Percentiles rank a stretch among this genome's conserved stretches.
These are phyloP conservation scores for Embiotoca jacksoni DNA, from an alignment of 2,113 vertebrate genomes.

Conservation along the genomic window DNA sequence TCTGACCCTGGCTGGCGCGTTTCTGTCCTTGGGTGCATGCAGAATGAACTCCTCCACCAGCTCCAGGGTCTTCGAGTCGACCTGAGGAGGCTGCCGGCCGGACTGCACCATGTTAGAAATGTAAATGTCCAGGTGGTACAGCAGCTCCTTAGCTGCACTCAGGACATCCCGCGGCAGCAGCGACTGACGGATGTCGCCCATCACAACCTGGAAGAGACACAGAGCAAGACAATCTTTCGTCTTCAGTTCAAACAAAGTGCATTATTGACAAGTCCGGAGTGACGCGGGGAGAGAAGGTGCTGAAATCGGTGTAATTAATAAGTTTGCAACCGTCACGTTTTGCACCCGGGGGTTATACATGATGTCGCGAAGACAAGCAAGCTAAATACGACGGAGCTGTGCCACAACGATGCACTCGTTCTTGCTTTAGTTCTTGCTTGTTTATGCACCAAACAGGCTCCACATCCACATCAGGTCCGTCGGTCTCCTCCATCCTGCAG, in stretches of 20 bases:
- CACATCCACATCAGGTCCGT: neutral
- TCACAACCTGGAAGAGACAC: slow-evolving; percentile 66
- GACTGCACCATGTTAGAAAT: slow-evolving; percentile 94
- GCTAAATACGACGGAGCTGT: too few species aligned
- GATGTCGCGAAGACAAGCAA: too few species aligned
- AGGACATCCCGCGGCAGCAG: slow-evolving; percentile 94
- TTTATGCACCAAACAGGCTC: too few species aligned
- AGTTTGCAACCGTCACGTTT: too few species aligned
- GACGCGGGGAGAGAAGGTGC: too few species aligned
- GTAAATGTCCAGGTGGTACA: slow-evolving; percentile 97
- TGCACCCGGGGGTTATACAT: too few species aligned
- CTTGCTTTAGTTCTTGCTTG: too few species aligned
- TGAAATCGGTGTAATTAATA: too few species aligned
- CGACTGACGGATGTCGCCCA: slow-evolving; percentile 96
- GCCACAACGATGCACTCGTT: too few species aligned
- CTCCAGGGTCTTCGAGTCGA: slow-evolving; percentile 84
- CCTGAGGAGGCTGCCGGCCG: slow-evolving; percentile 88
- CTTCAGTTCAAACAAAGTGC: neutral
- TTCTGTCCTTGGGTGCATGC: slow-evolving; percentile 92
- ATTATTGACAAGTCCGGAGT: neutral
- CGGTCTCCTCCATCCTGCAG: slow-evolving; percentile 27
- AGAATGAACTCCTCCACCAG: slow-evolving; percentile 97
- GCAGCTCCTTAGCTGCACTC: slow-evolving; percentile 95
- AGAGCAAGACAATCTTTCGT: neutral
- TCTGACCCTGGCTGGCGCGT: slow-evolving; percentile 87